phyloP scores from a whole-genome alignment of 2,888 invertebrate genomes.

The Sinodicranocentrus sp. region DNA sequence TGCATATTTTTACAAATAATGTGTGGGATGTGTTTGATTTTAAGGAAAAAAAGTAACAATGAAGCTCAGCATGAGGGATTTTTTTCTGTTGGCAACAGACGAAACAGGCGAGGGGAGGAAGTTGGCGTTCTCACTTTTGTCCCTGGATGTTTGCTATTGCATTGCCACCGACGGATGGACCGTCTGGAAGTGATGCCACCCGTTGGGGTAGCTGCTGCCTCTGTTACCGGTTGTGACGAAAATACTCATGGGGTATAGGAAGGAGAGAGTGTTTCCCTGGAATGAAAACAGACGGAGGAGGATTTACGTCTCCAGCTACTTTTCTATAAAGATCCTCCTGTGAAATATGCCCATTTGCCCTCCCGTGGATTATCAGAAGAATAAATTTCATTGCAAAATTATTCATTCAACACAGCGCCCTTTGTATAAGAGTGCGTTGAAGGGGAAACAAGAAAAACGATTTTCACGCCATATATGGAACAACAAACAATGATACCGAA shows the following conservation, averaged over 20 bases:
- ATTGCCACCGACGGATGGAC: slow-evolving; percentile 24
- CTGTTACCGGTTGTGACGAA: slow-evolving; percentile 32
- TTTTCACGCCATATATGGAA: slow-evolving; percentile 51
- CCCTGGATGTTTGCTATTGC: slow-evolving; percentile 18
- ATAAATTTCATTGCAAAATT: slow-evolving; percentile 74
- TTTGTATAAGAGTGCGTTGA: slow-evolving; percentile 5
- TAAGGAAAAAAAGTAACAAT: slow-evolving; percentile 39
- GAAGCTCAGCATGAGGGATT: slow-evolving; percentile 36
- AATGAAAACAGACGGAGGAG: not conserved
- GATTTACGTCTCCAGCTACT: slow-evolving; percentile 20
- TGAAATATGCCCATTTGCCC: slow-evolving; percentile 71
- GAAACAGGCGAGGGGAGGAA: slow-evolving; percentile 32
- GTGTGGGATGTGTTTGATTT: too few relatives aligned
- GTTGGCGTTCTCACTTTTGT: slow-evolving; percentile 33
- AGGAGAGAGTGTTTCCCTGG: too few relatives aligned
- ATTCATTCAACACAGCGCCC: slow-evolving; percentile 53
- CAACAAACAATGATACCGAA: slow-evolving; percentile 44
- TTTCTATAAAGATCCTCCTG: slow-evolving; percentile 28
- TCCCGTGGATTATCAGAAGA: slow-evolving; percentile 71
- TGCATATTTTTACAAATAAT: too few relatives aligned
- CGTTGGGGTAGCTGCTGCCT: slow-evolving; percentile 49
- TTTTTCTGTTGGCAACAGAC: slow-evolving; percentile 5
- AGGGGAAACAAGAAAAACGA: slow-evolving; percentile 18
- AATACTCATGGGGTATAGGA: not conserved
- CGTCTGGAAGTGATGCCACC: slow-evolving; percentile 63